A percentile compares a stretch with the other conserved stretches of the same genome.
phyloP scores from a whole-genome alignment of 1,140 invertebrate genomes.

The Drosophila watanabei region DNA sequence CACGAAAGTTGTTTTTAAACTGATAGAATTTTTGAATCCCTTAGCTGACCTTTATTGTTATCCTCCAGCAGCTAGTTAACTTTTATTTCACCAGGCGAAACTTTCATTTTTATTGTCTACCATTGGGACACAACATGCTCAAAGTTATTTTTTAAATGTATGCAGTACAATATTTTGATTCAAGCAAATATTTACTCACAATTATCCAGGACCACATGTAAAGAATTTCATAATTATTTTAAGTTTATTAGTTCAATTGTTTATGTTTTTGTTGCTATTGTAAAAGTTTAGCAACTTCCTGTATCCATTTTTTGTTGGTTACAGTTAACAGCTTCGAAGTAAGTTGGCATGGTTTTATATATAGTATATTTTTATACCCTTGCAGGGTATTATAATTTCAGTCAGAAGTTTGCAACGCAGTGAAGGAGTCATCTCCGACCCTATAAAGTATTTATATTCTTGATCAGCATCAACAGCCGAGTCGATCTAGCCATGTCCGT shows the following conservation, averaged over 20 bases:
- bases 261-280: too few species aligned
- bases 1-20: slow-evolving; percentile 55
- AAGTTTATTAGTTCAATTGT: neutral
- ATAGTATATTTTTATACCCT: too few species aligned
- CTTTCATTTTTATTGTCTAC: slow-evolving; percentile 39
- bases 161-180: neutral
- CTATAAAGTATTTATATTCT: too few species aligned
- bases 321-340: too few species aligned
- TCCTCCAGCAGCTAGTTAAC: slow-evolving; percentile 54
- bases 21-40: slow-evolving; percentile 62
- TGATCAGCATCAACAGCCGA: too few species aligned
- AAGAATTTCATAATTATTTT: neutral
- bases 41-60: slow-evolving; percentile 42
- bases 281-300: too few species aligned
- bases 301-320: too few species aligned
- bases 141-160: neutral
- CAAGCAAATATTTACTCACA: neutral
- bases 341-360: too few species aligned
- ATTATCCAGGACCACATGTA: neutral
- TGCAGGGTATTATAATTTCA: too few species aligned
- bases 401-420: too few species aligned
- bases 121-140: slow-evolving; percentile 8
- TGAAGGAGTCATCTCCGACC: too few species aligned
- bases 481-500: too few species aligned
- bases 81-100: slow-evolving; percentile 47